Conservation (phyloP, 2,113 vertebrate species). For the Oplegnathus fasciatus region DNA sequence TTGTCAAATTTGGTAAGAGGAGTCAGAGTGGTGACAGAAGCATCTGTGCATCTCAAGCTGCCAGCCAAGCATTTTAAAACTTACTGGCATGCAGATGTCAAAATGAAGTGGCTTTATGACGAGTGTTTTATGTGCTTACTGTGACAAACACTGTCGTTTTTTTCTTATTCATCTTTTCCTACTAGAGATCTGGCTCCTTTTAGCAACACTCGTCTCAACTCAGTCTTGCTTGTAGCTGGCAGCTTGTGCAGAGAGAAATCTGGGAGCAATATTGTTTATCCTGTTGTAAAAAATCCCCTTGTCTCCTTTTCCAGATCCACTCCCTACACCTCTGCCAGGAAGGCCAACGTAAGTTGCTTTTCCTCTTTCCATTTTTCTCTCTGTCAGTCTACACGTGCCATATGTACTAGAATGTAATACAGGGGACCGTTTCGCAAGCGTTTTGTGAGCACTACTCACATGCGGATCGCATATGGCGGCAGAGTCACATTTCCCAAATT, state of each 20-base stretch:
- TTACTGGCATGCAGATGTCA: conserved; percentile 14
- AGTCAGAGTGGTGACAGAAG: background rate
- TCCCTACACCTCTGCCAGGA: conserved; percentile 93
- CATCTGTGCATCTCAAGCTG: background rate
- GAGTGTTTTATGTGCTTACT: background rate
- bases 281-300: conserved; percentile 69
- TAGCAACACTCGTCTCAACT: conserved; percentile 22
- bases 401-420: background rate
- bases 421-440: background rate
- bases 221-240: conserved; percentile 61
- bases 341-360: conserved; percentile 91
- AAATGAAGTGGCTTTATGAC: background rate
- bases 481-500: background rate
- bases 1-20: conserved; percentile 95
- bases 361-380: conserved; percentile 52
- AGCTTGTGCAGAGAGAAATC: conserved; percentile 60
- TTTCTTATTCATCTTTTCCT: conserved; percentile 21
- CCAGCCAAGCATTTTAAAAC: background rate
- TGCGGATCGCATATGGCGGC: background rate
- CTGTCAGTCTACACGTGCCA: conserved; percentile 2
- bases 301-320: conserved; percentile 90
- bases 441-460: background rate
- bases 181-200: conserved; percentile 31
- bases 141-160: conserved; percentile 12
- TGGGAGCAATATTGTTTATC: conserved; percentile 76